Percentiles rank a stretch among this genome's conserved stretches.
These are phyloP conservation scores for Diachasma alloeum DNA, from an alignment of 1,140 invertebrate species.

Conservation along the genomic window DNA sequence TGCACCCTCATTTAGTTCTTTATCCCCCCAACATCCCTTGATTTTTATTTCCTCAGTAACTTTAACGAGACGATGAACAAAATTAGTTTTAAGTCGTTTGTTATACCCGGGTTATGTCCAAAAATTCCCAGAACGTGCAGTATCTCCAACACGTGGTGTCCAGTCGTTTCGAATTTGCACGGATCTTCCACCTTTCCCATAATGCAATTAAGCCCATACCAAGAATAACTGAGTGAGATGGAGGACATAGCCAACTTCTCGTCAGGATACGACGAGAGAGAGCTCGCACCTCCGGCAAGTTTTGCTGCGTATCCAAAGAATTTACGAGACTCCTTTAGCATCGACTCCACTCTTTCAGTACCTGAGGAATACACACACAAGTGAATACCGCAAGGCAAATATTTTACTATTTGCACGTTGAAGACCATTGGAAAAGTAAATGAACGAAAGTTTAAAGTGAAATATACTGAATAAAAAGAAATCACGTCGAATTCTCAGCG, in stretches of 20 bases:
- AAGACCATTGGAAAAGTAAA: neutral
- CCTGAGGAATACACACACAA: neutral
- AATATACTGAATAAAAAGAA: neutral
- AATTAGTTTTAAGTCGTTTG: neutral
- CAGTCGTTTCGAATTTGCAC: neutral
- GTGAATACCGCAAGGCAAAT: neutral
- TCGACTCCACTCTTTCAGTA: constrained; percentile 10
- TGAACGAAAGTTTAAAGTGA: neutral
- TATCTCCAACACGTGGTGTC: neutral
- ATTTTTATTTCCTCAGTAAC: neutral
- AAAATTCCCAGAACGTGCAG: neutral
- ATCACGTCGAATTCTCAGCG: neutral
- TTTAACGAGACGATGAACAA: neutral
- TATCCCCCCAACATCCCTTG: neutral
- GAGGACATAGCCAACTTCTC: neutral
- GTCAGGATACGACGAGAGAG: neutral
- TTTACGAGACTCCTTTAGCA: constrained; percentile 36
- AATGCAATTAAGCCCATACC: neutral
- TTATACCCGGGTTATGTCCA: neutral
- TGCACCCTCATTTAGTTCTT: neutral
- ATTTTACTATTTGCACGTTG: neutral
- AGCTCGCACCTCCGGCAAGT: constrained; percentile 17
- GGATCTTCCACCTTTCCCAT: neutral
- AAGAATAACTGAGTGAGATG: neutral
- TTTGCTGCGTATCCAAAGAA: constrained; percentile 42